Conservation (phyloP, 2,888 invertebrate species). For the Pristionchus arcanus region DNA sequence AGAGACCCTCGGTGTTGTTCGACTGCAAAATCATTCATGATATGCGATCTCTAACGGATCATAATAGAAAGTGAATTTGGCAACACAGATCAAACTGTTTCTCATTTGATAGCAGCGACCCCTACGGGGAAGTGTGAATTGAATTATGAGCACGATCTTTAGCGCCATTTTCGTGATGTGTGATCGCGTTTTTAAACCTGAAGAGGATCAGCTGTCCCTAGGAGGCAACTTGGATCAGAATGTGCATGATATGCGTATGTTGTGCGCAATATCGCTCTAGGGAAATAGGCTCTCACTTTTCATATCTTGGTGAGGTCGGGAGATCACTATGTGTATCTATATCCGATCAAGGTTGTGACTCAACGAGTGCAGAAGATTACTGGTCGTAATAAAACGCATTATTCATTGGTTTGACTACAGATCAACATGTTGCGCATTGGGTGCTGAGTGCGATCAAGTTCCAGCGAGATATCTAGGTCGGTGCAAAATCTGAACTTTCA, state of each 20-base stretch:
- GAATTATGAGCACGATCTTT: not conserved
- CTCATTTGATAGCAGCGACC: not conserved
- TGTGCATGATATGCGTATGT: not conserved
- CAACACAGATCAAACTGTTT: slow-evolving; percentile 34
- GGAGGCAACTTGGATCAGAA: not conserved
- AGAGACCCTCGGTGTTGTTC: slow-evolving; percentile 38
- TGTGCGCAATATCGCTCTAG: not conserved
- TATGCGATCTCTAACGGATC: not conserved
- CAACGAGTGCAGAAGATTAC: not conserved
- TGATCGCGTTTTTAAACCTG: not conserved
- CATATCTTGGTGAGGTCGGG: not conserved
- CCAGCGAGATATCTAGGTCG: not conserved
- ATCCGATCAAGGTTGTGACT: not conserved
- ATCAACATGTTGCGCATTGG: not conserved
- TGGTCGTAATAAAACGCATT: not conserved
- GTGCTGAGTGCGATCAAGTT: not conserved
- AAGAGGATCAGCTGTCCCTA: not conserved
- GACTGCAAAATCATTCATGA: not conserved
- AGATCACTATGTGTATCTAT: not conserved
- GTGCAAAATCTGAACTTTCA: not conserved
- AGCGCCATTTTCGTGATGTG: not conserved
- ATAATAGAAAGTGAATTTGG: not conserved
- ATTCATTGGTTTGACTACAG: not conserved
- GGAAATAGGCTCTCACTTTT: not conserved
- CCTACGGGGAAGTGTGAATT: not conserved